phyloP scores from a whole-genome alignment of 2,888 invertebrate genomes.

The Euspilapteryx auroguttella region DNA sequence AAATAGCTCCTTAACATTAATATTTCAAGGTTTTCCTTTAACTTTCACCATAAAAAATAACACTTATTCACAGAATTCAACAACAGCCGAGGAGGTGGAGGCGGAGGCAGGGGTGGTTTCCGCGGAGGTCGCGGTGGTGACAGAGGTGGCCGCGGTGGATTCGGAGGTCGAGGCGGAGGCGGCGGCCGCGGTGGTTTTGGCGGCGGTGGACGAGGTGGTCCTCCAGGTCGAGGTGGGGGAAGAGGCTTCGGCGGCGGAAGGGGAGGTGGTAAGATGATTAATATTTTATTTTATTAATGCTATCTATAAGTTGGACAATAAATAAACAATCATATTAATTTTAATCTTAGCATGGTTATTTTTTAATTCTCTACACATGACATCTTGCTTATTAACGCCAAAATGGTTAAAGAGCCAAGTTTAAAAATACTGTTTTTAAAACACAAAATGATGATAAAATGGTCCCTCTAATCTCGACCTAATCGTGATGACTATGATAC shows the following conservation, averaged over 20 bases:
- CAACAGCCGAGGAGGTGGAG: constrained; percentile 18
- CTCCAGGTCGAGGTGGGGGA: constrained; percentile 16
- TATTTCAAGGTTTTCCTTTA: not conserved
- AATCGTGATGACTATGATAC: constrained; percentile 54
- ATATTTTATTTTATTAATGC: not conserved
- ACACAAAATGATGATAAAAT: constrained; percentile 33
- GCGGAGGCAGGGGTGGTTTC: constrained; percentile 18
- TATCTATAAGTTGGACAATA: no score
- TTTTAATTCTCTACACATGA: no score
- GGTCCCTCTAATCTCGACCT: constrained; percentile 59
- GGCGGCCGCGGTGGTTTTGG: constrained; percentile 16
- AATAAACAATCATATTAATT: no score
- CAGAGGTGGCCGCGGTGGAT: constrained; percentile 15
- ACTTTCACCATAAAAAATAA: no score
- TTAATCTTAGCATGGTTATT: no score
- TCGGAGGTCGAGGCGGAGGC: constrained; percentile 15
- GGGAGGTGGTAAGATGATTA: constrained; percentile 7
- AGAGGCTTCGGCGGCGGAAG: constrained; percentile 17
- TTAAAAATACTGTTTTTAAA: not conserved
- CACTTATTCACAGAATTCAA: constrained; percentile 25
- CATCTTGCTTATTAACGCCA: no score
- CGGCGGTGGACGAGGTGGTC: constrained; percentile 16
- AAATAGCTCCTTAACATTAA: no score
- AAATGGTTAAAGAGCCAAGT: no score
- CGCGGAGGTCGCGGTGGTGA: constrained; percentile 14